Evolutionary conservation across 1,140 invertebrate species (phyloP).

Genomic region (Lepidurus packardi): DNA sequence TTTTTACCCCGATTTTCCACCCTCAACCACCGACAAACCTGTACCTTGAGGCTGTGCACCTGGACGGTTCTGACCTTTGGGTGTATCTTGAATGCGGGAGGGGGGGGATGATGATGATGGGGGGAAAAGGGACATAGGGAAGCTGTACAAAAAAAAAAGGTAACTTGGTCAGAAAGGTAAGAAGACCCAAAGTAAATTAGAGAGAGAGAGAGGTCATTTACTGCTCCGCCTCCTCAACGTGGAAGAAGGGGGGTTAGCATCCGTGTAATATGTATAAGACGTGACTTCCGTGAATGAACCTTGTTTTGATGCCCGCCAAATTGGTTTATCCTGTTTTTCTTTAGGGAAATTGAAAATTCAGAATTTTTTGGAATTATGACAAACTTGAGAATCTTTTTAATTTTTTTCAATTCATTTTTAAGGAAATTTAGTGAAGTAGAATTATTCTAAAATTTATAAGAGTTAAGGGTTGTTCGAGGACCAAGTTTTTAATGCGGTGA

Average conservation of each 20-base stretch:
- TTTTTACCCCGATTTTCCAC: not conserved
- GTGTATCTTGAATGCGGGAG: not conserved
- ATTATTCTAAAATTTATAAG: no score
- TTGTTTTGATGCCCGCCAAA: not conserved
- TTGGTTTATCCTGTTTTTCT: not conserved
- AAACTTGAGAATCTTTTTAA: not conserved
- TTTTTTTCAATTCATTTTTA: no score
- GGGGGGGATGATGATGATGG: slow-evolving; percentile 1
- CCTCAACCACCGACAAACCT: not conserved
- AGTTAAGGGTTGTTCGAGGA: no score
- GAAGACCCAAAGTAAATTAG: not conserved
- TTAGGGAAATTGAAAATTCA: not conserved
- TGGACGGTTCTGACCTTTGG: not conserved
- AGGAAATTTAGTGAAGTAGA: no score
- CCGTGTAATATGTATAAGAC: not conserved
- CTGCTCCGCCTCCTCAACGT: no score
- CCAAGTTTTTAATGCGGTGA: no score
- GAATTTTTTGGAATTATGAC: not conserved
- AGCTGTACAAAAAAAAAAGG: not conserved
- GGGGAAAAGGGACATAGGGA: not conserved
- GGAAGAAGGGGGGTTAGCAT: not conserved
- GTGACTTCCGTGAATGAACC: not conserved
- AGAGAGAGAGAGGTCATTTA: not conserved
- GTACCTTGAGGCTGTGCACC: not conserved
- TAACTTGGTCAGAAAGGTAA: not conserved